Percentiles rank a stretch among this genome's conserved stretches.
Conservation (phyloP, 2,113 vertebrate species). For the Scolopax mira region DNA sequence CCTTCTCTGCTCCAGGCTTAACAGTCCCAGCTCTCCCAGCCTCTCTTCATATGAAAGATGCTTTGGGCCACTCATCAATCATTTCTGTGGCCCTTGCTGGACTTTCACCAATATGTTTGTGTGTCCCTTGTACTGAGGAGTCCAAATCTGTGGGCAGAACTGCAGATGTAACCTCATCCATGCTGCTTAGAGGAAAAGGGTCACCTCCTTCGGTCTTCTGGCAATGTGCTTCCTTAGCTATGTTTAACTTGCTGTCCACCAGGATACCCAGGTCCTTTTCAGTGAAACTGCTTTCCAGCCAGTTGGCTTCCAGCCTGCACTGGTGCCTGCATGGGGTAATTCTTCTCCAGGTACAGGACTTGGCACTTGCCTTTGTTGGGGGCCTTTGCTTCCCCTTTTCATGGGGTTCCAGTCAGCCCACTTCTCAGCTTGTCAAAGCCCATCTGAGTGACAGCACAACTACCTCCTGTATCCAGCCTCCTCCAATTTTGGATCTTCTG, state of each 20-base stretch:
- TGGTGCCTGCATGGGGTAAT: too few species aligned
- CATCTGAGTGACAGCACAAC: neutral
- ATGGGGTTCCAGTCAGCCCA: neutral
- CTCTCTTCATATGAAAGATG: neutral
- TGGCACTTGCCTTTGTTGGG: neutral
- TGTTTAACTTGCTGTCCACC: neutral
- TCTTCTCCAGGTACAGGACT: neutral
- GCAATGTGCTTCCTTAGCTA: neutral
- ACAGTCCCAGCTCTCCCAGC: neutral
- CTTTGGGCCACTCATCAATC: neutral
- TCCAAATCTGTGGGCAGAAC: neutral
- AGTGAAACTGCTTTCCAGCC: neutral
- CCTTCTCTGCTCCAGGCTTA: neutral
- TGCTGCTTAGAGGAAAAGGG: neutral
- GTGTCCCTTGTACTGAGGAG: neutral
- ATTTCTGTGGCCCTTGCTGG: neutral
- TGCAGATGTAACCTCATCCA: neutral
- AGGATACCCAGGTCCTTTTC: neutral
- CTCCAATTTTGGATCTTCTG: neutral
- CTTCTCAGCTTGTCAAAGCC: neutral
- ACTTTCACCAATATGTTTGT: neutral
- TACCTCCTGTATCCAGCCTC: neutral
- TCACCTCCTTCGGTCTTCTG: neutral
- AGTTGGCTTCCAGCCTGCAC: neutral
- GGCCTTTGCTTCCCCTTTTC: neutral